These are phyloP conservation scores for Cossypha niveicapilla DNA, from an alignment of 2,797 vertebrate genomes.

Conservation along the genomic window DNA sequence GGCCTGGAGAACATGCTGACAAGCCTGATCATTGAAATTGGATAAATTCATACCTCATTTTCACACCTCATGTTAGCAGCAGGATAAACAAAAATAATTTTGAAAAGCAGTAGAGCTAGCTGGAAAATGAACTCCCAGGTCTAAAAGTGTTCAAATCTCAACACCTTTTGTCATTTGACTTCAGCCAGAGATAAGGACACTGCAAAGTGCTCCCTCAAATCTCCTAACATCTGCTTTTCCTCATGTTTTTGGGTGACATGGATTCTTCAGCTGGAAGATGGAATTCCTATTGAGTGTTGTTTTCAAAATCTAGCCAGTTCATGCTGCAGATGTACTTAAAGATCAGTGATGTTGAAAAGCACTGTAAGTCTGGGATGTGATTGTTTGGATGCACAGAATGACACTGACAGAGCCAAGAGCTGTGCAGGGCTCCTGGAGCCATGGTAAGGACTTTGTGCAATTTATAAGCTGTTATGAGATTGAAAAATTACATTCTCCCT, in stretches of 20 bases:
- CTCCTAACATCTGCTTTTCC: background rate
- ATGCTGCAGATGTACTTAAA: background rate
- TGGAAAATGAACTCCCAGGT: background rate
- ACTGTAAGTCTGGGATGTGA: background rate
- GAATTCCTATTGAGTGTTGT: background rate
- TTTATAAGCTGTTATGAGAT: background rate
- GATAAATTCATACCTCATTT: background rate
- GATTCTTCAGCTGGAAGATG: background rate
- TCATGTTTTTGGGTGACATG: background rate
- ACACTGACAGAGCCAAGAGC: background rate
- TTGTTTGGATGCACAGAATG: background rate
- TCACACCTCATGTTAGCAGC: background rate
- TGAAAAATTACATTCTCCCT: rapidly evolving
- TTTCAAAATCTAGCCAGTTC: background rate
- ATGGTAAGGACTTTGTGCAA: background rate
- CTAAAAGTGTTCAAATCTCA: background rate
- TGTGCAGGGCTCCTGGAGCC: background rate
- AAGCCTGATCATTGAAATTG: background rate
- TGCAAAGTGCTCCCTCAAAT: background rate
- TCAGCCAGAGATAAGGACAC: background rate
- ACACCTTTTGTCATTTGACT: background rate
- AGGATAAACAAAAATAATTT: conserved; percentile 8
- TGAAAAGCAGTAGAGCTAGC: background rate
- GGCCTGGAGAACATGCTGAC: background rate
- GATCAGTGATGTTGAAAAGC: background rate